Conservation (phyloP, 1,140 invertebrate genomes). For the Zophobas morio region DNA sequence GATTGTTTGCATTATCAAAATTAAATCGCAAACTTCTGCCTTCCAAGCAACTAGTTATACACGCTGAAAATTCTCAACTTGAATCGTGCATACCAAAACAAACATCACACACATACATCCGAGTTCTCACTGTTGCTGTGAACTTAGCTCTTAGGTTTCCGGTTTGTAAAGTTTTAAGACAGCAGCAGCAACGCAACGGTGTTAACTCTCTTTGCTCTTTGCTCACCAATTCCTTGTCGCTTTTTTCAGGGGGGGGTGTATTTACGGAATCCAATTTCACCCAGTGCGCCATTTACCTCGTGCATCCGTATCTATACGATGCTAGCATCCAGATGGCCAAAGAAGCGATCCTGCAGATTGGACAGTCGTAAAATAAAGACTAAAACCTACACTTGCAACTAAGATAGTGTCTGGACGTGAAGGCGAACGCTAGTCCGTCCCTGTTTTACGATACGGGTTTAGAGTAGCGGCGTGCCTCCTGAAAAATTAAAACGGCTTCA, state of each 20-base stretch:
- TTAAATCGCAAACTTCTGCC: too few relatives aligned
- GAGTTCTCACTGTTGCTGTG: not conserved
- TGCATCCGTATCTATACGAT: conserved; percentile 38
- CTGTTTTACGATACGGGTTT: conserved; percentile 40
- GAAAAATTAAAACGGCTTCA: conserved; percentile 39
- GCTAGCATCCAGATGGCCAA: conserved; percentile 37
- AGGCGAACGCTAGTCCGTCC: conserved; percentile 22
- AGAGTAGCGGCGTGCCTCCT: conserved; percentile 23
- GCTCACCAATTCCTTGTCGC: conserved; percentile 3
- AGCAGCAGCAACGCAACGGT: conserved; percentile 14
- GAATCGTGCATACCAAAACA: too few relatives aligned
- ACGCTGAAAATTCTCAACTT: too few relatives aligned
- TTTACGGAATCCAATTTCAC: conserved; percentile 40
- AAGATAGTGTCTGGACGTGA: conserved; percentile 40
- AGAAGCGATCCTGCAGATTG: conserved; percentile 38
- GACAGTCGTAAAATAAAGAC: conserved; percentile 42
- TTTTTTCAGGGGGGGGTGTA: conserved; percentile 30
- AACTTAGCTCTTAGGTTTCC: conserved; percentile 19
- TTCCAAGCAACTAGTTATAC: too few relatives aligned
- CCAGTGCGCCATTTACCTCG: conserved; percentile 31
- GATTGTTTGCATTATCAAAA: too few relatives aligned
- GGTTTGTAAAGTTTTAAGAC: conserved; percentile 32
- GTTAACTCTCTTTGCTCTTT: conserved; percentile 25
- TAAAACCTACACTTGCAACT: conserved; percentile 41
- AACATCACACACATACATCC: too few relatives aligned